These are phyloP conservation scores for Anguilla rostrata DNA, from an alignment of 2,113 vertebrate species.

Conservation along the genomic window DNA sequence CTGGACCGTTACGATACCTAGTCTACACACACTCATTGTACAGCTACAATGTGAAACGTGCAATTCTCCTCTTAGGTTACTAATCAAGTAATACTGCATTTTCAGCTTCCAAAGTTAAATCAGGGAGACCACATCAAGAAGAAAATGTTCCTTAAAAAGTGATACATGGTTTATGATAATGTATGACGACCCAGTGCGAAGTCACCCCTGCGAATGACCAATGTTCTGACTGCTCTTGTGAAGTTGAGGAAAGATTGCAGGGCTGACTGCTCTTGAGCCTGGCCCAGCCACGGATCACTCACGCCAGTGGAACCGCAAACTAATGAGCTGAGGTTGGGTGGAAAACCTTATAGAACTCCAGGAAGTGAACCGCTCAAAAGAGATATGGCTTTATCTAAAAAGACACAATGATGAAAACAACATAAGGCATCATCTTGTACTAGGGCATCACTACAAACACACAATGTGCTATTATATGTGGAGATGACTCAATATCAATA, in stretches of 20 bases:
- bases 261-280: too few relatives aligned
- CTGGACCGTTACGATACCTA: neutral
- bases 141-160: too few relatives aligned
- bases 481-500: neutral
- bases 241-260: too few relatives aligned
- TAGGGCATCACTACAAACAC: neutral
- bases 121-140: too few relatives aligned
- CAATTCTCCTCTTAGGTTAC: too few relatives aligned
- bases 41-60: neutral
- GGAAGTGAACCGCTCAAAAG: neutral
- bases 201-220: too few relatives aligned
- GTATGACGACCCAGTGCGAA: too few relatives aligned
- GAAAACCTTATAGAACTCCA: neutral
- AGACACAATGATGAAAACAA: neutral
- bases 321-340: neutral
- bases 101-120: too few relatives aligned
- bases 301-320: neutral
- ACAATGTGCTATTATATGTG: neutral
- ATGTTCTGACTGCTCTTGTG: too few relatives aligned
- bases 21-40: neutral
- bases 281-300: neutral
- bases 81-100: too few relatives aligned
- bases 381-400: neutral
- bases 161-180: too few relatives aligned
- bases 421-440: neutral